Conservation (phyloP, 1,140 invertebrate genomes). For the Drosophila sp. region DNA sequence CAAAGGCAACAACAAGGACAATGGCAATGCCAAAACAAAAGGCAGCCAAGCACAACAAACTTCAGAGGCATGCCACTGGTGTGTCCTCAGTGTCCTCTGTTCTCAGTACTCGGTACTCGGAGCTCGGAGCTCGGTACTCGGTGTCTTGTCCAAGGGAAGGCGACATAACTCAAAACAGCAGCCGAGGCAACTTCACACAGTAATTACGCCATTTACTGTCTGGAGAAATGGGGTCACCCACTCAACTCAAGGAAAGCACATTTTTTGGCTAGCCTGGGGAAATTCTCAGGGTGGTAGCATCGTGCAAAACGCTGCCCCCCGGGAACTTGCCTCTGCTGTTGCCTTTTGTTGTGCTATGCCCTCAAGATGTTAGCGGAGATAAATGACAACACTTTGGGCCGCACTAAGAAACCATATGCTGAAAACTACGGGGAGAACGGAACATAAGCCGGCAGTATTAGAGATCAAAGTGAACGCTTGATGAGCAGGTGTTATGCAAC, state of each 20-base stretch:
- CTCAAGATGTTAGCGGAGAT: constrained; percentile 75
- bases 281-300: constrained; percentile 15
- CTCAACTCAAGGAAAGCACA: constrained; percentile 65
- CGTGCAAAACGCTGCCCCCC: constrained; percentile 35
- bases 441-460: constrained; percentile 48
- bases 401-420: constrained; percentile 15
- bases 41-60: constrained; percentile 55
- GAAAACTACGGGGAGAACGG: background rate
- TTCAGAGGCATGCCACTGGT: constrained; percentile 28
- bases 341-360: constrained; percentile 58
- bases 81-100: constrained; percentile 33
- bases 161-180: constrained; percentile 78
- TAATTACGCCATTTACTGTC: constrained; percentile 82
- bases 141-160: constrained; percentile 41
- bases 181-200: constrained; percentile 66
- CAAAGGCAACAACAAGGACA: constrained; percentile 54
- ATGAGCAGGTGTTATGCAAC: constrained; percentile 42
- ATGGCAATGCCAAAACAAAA: constrained; percentile 70
- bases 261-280: constrained; percentile 56
- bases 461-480: constrained; percentile 66
- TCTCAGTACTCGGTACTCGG: constrained; percentile 7
- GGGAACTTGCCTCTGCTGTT: constrained; percentile 20
- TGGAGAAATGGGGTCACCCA: constrained; percentile 71
- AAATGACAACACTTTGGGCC: constrained; percentile 71
- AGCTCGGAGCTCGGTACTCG: background rate